Percentiles rank a stretch among this genome's conserved stretches.
Conservation (phyloP, 2,797 vertebrate species). For the Dermochelys coriacea region DNA sequence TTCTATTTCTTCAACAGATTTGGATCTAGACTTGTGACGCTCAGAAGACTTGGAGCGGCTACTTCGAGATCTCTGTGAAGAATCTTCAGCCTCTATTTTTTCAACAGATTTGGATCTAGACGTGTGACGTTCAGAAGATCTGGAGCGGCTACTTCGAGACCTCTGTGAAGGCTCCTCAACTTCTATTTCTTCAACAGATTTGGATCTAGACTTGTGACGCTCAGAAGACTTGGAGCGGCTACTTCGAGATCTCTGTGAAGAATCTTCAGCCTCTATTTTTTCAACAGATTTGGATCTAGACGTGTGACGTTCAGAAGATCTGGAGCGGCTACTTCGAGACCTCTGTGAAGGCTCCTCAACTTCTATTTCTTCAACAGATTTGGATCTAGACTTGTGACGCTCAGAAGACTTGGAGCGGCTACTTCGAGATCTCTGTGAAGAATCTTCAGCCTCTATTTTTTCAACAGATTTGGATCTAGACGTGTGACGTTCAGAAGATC, state of each 20-base stretch:
- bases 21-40: fast-evolving
- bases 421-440: background rate
- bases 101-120: background rate
- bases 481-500: constrained; percentile 62
- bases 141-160: constrained; percentile 81
- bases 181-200: background rate
- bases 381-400: background rate
- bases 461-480: constrained; percentile 10
- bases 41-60: background rate
- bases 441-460: background rate
- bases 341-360: too few relatives aligned
- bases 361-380: background rate
- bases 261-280: background rate
- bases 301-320: constrained; percentile 82
- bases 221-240: background rate
- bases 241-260: background rate
- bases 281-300: background rate
- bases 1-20: background rate
- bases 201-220: background rate
- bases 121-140: constrained; percentile 82
- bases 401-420: background rate
- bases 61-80: background rate
- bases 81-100: background rate
- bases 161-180: too few relatives aligned
- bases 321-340: constrained; percentile 81